These are phyloP conservation scores for Adelphocoris suturalis DNA, from an alignment of 2,888 invertebrate species.

Conservation along the genomic window DNA sequence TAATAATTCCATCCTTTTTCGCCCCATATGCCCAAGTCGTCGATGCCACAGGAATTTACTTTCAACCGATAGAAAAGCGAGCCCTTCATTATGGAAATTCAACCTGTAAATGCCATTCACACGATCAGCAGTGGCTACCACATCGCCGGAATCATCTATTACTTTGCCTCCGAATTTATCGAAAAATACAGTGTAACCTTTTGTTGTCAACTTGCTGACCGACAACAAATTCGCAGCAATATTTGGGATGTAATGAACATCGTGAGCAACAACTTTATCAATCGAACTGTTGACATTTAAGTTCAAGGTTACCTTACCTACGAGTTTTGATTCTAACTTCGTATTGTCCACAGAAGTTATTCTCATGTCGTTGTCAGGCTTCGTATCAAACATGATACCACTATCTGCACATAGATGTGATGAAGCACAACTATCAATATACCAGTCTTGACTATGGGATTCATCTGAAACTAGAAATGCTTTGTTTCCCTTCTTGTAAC, in stretches of 20 bases:
- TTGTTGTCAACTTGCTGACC: constrained; percentile 39
- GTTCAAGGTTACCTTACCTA: constrained; percentile 23
- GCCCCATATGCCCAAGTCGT: constrained; percentile 29
- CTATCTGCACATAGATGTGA: constrained; percentile 20
- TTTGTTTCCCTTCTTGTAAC: not conserved
- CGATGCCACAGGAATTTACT: constrained; percentile 35
- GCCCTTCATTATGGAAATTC: not conserved
- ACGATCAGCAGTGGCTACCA: not conserved
- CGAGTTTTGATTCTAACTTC: not conserved
- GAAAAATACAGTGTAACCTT: constrained; percentile 24
- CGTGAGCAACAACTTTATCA: constrained; percentile 37
- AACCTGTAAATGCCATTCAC: constrained; percentile 51
- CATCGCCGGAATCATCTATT: not conserved
- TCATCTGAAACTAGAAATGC: constrained; percentile 24
- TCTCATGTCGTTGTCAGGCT: constrained; percentile 5
- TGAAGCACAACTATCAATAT: constrained; percentile 43
- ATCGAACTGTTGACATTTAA: not conserved
- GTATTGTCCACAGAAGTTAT: constrained; percentile 15
- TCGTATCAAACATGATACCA: constrained; percentile 19
- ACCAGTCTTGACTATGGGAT: not conserved
- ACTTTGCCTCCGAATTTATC: constrained; percentile 48
- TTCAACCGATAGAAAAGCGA: not conserved
- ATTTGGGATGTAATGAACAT: constrained; percentile 53
- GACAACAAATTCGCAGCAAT: constrained; percentile 42
- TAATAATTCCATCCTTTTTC: constrained; percentile 1